Conservation (phyloP, 2,113 vertebrate species). For the Aleadryas rufinucha region DNA sequence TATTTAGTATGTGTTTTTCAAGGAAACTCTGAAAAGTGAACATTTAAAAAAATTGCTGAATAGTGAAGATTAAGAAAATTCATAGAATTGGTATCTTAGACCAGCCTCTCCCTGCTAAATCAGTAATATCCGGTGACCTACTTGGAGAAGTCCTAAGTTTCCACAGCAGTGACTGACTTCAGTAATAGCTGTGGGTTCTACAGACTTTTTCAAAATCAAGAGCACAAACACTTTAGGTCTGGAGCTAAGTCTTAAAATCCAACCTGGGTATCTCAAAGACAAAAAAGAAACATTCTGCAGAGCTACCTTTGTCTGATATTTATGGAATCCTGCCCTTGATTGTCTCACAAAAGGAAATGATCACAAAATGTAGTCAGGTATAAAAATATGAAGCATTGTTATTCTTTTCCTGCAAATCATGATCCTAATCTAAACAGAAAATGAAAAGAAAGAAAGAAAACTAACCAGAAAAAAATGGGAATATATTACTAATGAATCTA, state of each 20-base stretch:
- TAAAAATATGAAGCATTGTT: constrained; percentile 11
- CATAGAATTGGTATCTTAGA: background rate
- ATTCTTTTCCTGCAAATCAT: background rate
- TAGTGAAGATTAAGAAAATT: background rate
- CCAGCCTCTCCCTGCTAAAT: background rate
- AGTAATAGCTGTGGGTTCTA: background rate
- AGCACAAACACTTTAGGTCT: background rate
- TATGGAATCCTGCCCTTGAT: background rate
- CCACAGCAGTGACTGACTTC: background rate
- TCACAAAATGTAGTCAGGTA: background rate
- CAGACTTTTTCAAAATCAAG: background rate
- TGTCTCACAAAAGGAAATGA: background rate
- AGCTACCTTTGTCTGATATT: background rate
- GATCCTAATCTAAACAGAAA: constrained; percentile 1
- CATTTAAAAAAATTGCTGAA: background rate
- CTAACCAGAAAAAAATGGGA: background rate
- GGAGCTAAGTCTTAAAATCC: background rate
- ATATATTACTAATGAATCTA: background rate
- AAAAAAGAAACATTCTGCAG: background rate
- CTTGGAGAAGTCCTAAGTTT: background rate
- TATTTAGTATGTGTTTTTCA: background rate
- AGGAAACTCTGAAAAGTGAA: background rate
- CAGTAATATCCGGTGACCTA: background rate
- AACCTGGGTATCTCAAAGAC: background rate
- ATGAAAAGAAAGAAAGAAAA: background rate